Base-by-base conservation (phyloP, 1,140 invertebrate species). In the Drosophila parvula region DNA sequence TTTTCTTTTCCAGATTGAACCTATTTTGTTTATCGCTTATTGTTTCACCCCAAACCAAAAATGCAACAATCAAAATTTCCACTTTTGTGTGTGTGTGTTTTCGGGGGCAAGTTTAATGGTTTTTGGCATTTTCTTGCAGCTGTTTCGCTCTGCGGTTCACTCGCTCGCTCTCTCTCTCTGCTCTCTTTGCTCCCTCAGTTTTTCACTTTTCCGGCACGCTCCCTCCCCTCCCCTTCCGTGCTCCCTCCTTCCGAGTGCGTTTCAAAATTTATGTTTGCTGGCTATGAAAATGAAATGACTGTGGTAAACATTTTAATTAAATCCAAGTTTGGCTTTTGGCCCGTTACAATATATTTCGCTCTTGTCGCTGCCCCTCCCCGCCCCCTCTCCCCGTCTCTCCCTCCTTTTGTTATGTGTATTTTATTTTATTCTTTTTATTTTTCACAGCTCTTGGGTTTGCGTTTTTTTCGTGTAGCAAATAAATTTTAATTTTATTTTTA, bases 201-300 rank as follows among this genome's bases (percentile, higher is more conserved):
- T 73, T 50, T 48, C 60, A 48, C 38, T 60, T 55, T 41, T 50
- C 70, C 55, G 50, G 16, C 38, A 9, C 51, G 22, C 0, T 0
- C 34, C n/a, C 30, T 16, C 60, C 36, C 40, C 28, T 14, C 16
- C 11, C 53, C 32, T 73, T 8, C 50, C 22, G 22, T 2, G 22
- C 22, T 1, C 22, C 22, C 22, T 22, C 22, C 22, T 3, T 22
- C 3, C 22, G 22, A 22, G 48, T 79, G 71, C 77, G 73, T 83
- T 83, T 89, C 79, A 88, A 88, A 88, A 88, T 88, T 88, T 88
- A 88, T 88, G 84, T 89, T 88, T 88, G 85, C 74, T 78, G 84
- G 84, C 84, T 88, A 89, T 88, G 84, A 89, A 88, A 88, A 88
- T 89, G 84, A 88, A 88, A 88, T 88, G 84, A 89, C 84, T 88